Evolutionary conservation across 2,888 invertebrate genomes (phyloP).

Genomic region (Caenorhabditis virilis): DNA sequence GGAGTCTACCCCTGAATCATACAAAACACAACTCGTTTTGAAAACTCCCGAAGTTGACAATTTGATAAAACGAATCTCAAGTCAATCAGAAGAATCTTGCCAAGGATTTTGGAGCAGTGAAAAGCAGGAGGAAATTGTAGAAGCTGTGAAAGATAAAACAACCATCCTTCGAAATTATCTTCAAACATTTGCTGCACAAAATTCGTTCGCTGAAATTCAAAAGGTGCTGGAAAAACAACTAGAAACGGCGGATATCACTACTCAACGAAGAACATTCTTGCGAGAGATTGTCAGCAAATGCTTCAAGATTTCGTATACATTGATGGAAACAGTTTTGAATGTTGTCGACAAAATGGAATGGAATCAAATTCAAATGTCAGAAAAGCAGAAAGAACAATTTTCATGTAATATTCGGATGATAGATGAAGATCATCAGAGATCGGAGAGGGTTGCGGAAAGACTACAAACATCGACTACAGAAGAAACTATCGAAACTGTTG

Average conservation of each 20-base stretch:
- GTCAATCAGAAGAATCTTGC: not conserved
- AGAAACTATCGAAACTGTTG: not conserved
- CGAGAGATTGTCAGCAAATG: not conserved
- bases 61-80: not conserved
- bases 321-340: not conserved
- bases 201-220: not conserved
- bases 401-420: not conserved
- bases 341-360: conserved; percentile 2
- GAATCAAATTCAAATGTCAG: not conserved
- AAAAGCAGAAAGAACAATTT: not conserved
- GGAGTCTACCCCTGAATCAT: not conserved
- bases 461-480: not conserved
- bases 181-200: not conserved
- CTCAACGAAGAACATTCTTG: not conserved
- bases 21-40: not conserved
- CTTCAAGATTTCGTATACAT: not conserved
- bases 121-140: not conserved
- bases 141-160: not conserved
- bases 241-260: not conserved
- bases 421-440: not conserved
- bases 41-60: not conserved
- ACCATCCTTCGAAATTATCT: not conserved
- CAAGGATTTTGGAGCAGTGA: not conserved
- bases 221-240: not conserved
- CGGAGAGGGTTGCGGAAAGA: not conserved